Evolutionary conservation across 2,888 invertebrate species (phyloP).

Genomic region (Thelaira solivaga): DNA sequence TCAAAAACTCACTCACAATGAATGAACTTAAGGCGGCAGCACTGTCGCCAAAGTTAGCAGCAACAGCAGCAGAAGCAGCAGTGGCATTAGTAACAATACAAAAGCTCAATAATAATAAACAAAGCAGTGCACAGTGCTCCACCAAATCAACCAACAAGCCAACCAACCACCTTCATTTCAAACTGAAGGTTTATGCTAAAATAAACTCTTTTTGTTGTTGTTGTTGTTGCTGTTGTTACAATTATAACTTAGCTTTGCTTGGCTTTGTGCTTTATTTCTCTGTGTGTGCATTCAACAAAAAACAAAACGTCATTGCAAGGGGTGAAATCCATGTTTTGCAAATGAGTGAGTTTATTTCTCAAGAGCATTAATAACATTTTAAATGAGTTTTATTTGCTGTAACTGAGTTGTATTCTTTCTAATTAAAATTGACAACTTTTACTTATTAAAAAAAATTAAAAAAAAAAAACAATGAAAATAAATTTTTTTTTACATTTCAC

Average conservation of each 20-base stretch:
- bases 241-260: slow-evolving; percentile 9
- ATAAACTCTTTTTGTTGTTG: slow-evolving; percentile 11
- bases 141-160: slow-evolving; percentile 15
- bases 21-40: neutral
- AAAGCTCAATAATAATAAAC: slow-evolving; percentile 23
- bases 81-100: neutral
- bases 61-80: no score
- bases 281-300: no score
- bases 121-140: slow-evolving; percentile 1
- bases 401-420: slow-evolving; percentile 21
- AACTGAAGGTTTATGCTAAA: slow-evolving; percentile 49
- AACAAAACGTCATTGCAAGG: slow-evolving; percentile 26
- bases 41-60: neutral
- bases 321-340: slow-evolving; percentile 22
- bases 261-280: slow-evolving; percentile 10
- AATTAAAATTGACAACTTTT: slow-evolving; percentile 57
- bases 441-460: slow-evolving; percentile 38
- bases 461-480: no score
- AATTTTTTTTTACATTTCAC: slow-evolving; percentile 2
- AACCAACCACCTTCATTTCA: slow-evolving; percentile 39
- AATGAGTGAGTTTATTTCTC: slow-evolving; percentile 14
- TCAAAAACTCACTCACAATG: slow-evolving; percentile 46
- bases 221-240: slow-evolving; percentile 18
- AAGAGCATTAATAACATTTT: neutral
- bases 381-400: slow-evolving; percentile 6